These are phyloP conservation scores for Mastomys coucha DNA, from an alignment of 2,113 vertebrate species.

Conservation along the genomic window DNA sequence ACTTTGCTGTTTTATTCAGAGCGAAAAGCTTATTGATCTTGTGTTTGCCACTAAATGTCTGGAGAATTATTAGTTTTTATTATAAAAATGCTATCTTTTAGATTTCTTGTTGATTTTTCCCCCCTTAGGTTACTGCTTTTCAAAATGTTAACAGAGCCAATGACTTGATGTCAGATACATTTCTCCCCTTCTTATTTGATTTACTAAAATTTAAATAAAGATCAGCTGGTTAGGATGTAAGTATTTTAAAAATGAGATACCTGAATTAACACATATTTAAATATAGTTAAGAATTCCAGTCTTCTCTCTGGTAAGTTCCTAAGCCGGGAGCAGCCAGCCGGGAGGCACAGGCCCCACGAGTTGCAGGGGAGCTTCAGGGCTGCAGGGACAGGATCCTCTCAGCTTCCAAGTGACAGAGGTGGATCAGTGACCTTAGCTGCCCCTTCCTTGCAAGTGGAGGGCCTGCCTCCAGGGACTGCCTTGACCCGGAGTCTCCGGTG, in stretches of 20 bases:
- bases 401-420: too few species aligned
- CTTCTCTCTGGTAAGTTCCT: too few species aligned
- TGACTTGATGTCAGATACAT: constrained; percentile 4
- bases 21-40: background rate
- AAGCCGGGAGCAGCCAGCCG: too few species aligned
- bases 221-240: background rate
- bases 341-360: too few species aligned
- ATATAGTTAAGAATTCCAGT: constrained; percentile 50
- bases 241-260: background rate
- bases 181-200: background rate
- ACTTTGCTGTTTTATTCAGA: background rate
- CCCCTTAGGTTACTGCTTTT: background rate
- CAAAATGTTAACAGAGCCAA: background rate
- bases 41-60: background rate
- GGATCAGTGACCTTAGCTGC: too few species aligned
- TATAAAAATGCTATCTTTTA: constrained; percentile 9
- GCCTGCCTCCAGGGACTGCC: too few species aligned
- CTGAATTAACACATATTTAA: constrained; percentile 43
- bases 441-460: too few species aligned
- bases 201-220: constrained; percentile 24
- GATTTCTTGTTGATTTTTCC: background rate
- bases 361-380: too few species aligned
- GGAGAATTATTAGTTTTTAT: background rate
- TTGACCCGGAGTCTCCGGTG: too few species aligned
- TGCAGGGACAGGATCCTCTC: too few species aligned